Conservation (phyloP, 2,113 vertebrate genomes). For the Hystrix cristata region DNA sequence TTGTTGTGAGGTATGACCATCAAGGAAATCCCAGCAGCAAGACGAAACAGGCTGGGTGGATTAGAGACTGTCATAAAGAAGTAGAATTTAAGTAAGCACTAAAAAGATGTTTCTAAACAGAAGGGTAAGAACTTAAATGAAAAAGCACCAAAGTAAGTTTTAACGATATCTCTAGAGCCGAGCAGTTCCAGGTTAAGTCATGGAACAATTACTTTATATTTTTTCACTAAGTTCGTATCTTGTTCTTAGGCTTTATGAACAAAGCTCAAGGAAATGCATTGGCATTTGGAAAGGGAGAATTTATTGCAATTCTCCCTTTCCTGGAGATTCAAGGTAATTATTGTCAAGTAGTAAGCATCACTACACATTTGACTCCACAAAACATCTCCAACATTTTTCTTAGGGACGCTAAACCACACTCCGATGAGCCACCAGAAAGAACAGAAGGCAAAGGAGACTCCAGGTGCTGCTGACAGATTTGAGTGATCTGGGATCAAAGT, state of each 20-base stretch:
- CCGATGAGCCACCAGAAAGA: background rate
- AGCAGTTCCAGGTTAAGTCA: background rate
- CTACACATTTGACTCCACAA: background rate
- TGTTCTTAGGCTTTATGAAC: background rate
- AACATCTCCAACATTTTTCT: background rate
- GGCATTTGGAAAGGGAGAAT: background rate
- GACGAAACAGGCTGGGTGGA: background rate
- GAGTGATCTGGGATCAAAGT: background rate
- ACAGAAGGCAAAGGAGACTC: background rate
- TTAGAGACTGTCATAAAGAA: background rate
- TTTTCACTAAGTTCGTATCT: background rate
- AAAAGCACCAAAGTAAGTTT: background rate
- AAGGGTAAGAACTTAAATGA: background rate
- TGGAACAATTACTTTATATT: background rate
- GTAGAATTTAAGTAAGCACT: background rate
- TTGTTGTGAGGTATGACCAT: background rate
- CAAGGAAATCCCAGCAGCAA: background rate
- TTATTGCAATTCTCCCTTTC: background rate
- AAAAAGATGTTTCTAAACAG: constrained; percentile 17
- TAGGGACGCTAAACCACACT: rapidly evolving
- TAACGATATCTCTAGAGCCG: background rate
- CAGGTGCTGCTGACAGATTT: background rate
- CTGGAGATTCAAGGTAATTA: background rate
- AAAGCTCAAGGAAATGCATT: background rate
- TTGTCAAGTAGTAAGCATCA: background rate